Conservation (phyloP, 2,113 vertebrate genomes). For the Zapus hudsonius region DNA sequence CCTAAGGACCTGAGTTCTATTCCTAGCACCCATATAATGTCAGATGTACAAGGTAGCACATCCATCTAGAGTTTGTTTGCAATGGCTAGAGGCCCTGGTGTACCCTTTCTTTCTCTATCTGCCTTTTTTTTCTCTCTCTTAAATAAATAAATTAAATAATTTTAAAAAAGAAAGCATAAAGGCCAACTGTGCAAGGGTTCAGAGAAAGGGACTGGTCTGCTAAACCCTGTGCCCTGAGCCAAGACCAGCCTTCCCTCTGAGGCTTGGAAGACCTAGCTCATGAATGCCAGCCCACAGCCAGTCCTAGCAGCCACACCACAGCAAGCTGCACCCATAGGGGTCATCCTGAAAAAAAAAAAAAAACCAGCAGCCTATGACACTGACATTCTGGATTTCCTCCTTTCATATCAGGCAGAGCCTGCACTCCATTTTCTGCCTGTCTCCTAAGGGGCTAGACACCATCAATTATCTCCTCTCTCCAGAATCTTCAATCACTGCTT, state of each 20-base stretch:
- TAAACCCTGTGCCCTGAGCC: background rate
- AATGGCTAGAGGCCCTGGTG: too few relatives aligned
- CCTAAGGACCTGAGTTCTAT: too few relatives aligned
- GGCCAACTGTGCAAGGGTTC: background rate
- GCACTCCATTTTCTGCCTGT: constrained; percentile 32
- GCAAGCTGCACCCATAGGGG: background rate
- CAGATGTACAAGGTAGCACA: too few relatives aligned
- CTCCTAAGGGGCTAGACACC: constrained; percentile 25
- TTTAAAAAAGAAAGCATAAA: too few relatives aligned
- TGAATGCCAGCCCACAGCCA: fast-evolving
- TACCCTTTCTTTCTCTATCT: too few relatives aligned
- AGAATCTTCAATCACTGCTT: constrained; percentile 43
- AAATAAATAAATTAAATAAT: too few relatives aligned
- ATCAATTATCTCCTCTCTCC: constrained; percentile 52
- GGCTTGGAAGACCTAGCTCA: background rate
- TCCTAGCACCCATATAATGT: too few relatives aligned
- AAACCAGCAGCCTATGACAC: background rate
- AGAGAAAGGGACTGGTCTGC: background rate
- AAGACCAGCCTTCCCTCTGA: fast-evolving
- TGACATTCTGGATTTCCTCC: background rate
- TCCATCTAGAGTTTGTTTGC: too few relatives aligned
- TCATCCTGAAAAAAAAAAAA: background rate
- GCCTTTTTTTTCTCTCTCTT: too few relatives aligned
- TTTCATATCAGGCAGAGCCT: background rate
- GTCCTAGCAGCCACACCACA: background rate